These are phyloP conservation scores for Lasioglossum figueresi DNA, from an alignment of 2,888 invertebrate genomes.

Conservation along the genomic window DNA sequence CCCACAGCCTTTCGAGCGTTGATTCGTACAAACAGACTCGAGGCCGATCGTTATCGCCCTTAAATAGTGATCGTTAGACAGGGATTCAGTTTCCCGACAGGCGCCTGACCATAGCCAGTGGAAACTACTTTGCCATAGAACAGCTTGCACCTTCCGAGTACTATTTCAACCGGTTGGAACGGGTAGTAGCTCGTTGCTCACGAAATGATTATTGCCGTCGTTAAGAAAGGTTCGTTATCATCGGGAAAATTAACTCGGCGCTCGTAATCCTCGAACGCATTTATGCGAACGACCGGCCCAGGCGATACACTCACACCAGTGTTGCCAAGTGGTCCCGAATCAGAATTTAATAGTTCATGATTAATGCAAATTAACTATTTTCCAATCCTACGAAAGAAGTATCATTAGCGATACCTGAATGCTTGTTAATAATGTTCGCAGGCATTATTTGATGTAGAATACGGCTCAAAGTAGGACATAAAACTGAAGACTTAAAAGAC, in stretches of 20 bases:
- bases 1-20: background rate
- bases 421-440: background rate
- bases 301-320: background rate
- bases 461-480: background rate
- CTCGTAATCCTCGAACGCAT: slow-evolving; percentile 42
- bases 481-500: background rate
- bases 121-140: slow-evolving; percentile 43
- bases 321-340: background rate
- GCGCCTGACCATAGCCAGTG: slow-evolving; percentile 21
- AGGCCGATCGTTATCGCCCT: slow-evolving; percentile 4
- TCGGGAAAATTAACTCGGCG: slow-evolving; percentile 50
- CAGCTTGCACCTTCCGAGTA: slow-evolving; percentile 18
- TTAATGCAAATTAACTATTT: background rate
- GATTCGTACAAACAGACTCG: background rate
- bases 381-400: background rate
- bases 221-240: slow-evolving; percentile 55
- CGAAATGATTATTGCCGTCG: slow-evolving; percentile 53
- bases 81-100: background rate
- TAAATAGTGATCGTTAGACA: slow-evolving; percentile 11
- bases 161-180: slow-evolving; percentile 38
- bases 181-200: slow-evolving; percentile 39
- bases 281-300: background rate
- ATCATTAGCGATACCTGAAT: background rate
- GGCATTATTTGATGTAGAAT: background rate
- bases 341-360: background rate